Evolutionary conservation across 1,140 invertebrate genomes (phyloP).

Genomic region (Drosophila bifasciata): DNA sequence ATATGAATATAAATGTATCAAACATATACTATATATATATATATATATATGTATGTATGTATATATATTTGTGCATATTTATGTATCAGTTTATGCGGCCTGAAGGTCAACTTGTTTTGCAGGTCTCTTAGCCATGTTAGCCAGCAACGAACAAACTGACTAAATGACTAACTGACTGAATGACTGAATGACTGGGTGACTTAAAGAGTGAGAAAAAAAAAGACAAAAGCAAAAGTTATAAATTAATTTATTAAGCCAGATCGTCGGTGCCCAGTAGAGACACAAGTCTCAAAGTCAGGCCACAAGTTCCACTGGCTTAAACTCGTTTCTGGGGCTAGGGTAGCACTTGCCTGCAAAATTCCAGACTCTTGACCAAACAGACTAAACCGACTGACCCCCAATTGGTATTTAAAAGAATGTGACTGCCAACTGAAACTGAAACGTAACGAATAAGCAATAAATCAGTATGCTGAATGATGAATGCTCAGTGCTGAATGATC

Average conservation of each 20-base stretch:
- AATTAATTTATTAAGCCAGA: constrained; percentile 70
- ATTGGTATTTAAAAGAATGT: constrained; percentile 68
- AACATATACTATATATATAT: no score
- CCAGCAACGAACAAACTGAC: no score
- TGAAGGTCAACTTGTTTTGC: constrained; percentile 74
- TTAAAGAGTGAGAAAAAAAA: constrained; percentile 38
- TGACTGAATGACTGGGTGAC: background rate
- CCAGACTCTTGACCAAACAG: constrained; percentile 47
- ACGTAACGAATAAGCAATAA: constrained; percentile 40
- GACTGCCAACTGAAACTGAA: constrained; percentile 32
- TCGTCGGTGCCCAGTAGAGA: constrained; percentile 30
- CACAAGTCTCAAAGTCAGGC: constrained; percentile 1
- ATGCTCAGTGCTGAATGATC: no score
- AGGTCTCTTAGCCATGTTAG: background rate
- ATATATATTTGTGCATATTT: no score
- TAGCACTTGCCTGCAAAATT: constrained; percentile 59
- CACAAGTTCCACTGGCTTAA: constrained; percentile 49
- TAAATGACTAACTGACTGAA: no score
- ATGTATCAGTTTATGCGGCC: constrained; percentile 20
- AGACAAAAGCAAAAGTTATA: constrained; percentile 66
- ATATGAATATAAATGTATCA: background rate
- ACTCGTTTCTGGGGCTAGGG: constrained; percentile 63
- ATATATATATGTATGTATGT: constrained; percentile 17
- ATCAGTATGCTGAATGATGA: constrained; percentile 24
- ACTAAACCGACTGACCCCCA: constrained; percentile 66